A percentile compares a stretch with the other conserved stretches of the same genome.
phyloP scores from a whole-genome alignment of 1,140 invertebrate genomes.

The Aphaenogaster floridana region DNA sequence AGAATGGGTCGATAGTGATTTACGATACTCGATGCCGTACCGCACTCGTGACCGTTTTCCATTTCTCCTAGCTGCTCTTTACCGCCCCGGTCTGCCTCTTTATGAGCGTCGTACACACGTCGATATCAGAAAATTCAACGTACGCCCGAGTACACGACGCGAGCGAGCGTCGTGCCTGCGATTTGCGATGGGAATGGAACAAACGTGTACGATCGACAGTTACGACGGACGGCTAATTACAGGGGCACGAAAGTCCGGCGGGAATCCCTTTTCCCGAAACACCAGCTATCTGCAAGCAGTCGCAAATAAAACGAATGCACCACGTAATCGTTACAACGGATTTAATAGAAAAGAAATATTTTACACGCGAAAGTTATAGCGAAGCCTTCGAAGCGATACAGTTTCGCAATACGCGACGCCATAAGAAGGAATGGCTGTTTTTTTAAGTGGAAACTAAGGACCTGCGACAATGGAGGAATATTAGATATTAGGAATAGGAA shows the following conservation, averaged over 20 bases:
- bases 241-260: background rate
- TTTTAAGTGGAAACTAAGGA: background rate
- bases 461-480: too few species aligned
- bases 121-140: constrained; percentile 64
- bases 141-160: background rate
- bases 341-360: background rate
- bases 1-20: constrained; percentile 85
- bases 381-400: background rate
- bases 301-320: background rate
- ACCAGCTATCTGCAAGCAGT: background rate
- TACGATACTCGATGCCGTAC: constrained; percentile 79
- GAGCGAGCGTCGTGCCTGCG: background rate
- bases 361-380: constrained; percentile 36
- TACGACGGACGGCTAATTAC: constrained; percentile 37
- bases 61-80: constrained; percentile 75
- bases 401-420: background rate
- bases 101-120: constrained; percentile 74
- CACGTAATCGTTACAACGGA: background rate
- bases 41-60: constrained; percentile 81
- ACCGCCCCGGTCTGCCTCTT: constrained; percentile 61
- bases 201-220: constrained; percentile 36
- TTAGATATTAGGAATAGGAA: too few species aligned
- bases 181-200: constrained; percentile 20
- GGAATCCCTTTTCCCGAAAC: background rate
- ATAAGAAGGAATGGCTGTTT: background rate